Percentiles rank a stretch among this genome's conserved stretches.
Conservation (phyloP, 1,140 invertebrate species). For the Hermetia illucens region DNA sequence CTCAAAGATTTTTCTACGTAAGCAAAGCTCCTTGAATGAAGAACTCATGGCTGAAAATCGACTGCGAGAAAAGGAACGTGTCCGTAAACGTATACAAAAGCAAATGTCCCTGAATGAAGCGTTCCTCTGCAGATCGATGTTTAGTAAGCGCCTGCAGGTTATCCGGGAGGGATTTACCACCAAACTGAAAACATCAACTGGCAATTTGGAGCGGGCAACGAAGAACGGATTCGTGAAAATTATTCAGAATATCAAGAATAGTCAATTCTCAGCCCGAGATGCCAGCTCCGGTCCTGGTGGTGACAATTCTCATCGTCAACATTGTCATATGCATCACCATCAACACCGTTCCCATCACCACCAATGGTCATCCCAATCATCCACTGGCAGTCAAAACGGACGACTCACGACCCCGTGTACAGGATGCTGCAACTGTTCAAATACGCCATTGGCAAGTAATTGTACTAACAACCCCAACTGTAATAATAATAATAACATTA, state of each 20-base stretch:
- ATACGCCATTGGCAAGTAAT: too few relatives aligned
- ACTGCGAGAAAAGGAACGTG: slow-evolving; percentile 63
- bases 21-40: slow-evolving; percentile 79
- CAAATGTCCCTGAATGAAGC: slow-evolving; percentile 80
- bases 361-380: neutral
- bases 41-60: slow-evolving; percentile 74
- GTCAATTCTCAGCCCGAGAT: slow-evolving; percentile 2
- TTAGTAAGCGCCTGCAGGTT: slow-evolving; percentile 64
- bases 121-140: slow-evolving; percentile 57
- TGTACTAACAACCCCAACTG: too few relatives aligned
- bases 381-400: neutral
- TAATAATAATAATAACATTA: slow-evolving; percentile 5
- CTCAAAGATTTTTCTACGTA: slow-evolving; percentile 38
- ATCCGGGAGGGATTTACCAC: slow-evolving; percentile 71
- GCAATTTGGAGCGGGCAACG: slow-evolving; percentile 64
- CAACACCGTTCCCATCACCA: slow-evolving; percentile 1
- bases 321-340: too few relatives aligned
- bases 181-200: slow-evolving; percentile 65
- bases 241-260: slow-evolving; percentile 55
- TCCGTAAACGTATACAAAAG: slow-evolving; percentile 76
- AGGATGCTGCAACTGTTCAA: slow-evolving; percentile 28
- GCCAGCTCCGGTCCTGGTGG: too few relatives aligned
- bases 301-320: too few relatives aligned
- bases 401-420: slow-evolving; percentile 10
- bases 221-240: slow-evolving; percentile 60